A percentile compares a stretch with the other conserved stretches of the same genome.
Conservation (phyloP, 1,140 invertebrate species). For the Sycobia sp. region DNA sequence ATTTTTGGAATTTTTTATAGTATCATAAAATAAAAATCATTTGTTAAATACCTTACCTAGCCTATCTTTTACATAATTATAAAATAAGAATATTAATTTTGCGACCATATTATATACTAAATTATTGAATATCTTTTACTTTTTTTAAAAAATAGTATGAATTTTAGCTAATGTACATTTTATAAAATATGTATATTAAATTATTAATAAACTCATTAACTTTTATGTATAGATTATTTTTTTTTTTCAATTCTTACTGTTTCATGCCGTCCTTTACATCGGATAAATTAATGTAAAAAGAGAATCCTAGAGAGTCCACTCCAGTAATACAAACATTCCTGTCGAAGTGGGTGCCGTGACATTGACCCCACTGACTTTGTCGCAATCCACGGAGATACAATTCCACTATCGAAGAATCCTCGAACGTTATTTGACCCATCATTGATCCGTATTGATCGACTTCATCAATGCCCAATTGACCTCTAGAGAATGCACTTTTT, state of each 20-base stretch:
- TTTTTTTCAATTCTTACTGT: slow-evolving; percentile 50
- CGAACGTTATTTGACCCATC: slow-evolving; percentile 53
- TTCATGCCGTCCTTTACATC: slow-evolving; percentile 56
- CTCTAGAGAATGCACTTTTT: no score
- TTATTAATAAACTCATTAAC: no score
- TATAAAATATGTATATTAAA: no score
- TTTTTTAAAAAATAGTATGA: neutral
- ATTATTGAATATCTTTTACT: neutral
- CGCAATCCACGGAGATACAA: slow-evolving; percentile 62
- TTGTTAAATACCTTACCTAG: neutral
- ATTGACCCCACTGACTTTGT: slow-evolving; percentile 59
- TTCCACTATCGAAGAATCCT: slow-evolving; percentile 43
- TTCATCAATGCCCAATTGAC: slow-evolving; percentile 43
- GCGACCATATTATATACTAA: neutral
- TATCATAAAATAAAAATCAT: neutral
- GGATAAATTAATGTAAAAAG: slow-evolving; percentile 52
- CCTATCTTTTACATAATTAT: no score
- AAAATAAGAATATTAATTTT: neutral
- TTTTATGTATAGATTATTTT: no score
- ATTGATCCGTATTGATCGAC: slow-evolving; percentile 65
- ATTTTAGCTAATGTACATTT: no score
- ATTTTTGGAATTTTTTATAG: neutral
- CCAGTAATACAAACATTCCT: slow-evolving; percentile 50
- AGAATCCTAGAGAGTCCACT: slow-evolving; percentile 54
- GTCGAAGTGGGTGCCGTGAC: slow-evolving; percentile 41